phyloP scores from a whole-genome alignment of 2,113 vertebrate species.

The Hyla sarda region DNA sequence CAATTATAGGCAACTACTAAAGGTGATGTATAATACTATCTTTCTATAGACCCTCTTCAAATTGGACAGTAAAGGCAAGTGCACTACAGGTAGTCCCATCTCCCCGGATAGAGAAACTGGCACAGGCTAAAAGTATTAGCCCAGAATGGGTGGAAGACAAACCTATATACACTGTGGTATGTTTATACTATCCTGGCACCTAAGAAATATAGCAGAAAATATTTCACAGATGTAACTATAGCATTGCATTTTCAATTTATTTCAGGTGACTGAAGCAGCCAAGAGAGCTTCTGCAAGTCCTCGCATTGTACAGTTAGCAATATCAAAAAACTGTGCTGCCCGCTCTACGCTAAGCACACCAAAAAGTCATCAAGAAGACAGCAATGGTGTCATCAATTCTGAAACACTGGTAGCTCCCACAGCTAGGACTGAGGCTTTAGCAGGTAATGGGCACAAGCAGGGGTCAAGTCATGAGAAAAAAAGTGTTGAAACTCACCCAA shows the following conservation, averaged over 20 bases:
- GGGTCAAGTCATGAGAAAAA: no score
- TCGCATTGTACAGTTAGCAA: slow-evolving; percentile 60
- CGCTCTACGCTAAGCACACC: slow-evolving; percentile 43
- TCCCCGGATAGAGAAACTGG: slow-evolving; percentile 60
- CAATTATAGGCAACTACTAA: not conserved
- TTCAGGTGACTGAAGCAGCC: slow-evolving; percentile 65
- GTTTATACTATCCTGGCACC: not conserved
- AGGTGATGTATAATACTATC: not conserved
- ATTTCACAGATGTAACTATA: not conserved
- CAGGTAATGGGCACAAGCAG: slow-evolving; percentile 46
- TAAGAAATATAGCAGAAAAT: not conserved
- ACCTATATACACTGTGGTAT: slow-evolving; percentile 57
- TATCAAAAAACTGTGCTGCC: slow-evolving; percentile 55
- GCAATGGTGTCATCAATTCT: slow-evolving; percentile 38
- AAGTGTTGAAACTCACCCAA: no score
- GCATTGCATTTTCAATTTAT: not conserved
- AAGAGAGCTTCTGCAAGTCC: slow-evolving; percentile 55
- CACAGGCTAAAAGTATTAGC: slow-evolving; percentile 52
- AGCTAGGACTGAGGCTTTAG: slow-evolving; percentile 39
- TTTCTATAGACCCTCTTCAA: slow-evolving; percentile 40
- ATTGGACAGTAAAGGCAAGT: slow-evolving; percentile 53
- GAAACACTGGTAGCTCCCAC: not conserved
- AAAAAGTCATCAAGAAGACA: slow-evolving; percentile 19
- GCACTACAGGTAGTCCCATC: slow-evolving; percentile 52
- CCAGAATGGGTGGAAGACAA: slow-evolving; percentile 62